Base-by-base conservation (phyloP, 2,888 invertebrate species). In the Caenorhabditis virilis region DNA sequence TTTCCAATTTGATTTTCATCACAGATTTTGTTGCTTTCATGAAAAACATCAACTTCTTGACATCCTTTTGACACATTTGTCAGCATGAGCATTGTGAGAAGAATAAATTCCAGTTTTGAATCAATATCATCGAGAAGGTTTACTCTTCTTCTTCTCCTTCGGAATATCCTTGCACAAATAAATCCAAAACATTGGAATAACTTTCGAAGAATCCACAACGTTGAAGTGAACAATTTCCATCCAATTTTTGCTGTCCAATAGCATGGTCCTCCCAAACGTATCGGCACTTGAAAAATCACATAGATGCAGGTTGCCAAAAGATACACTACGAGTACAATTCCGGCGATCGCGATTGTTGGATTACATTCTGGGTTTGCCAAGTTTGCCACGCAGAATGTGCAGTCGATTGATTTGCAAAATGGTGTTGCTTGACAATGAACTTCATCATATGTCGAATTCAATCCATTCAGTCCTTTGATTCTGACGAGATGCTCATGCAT, bases 301-400 rank as follows among this genome's bases (percentile, higher is more conserved):
- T 57, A 50, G 16, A 35, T 6, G 2, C 26, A 2, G n/a, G 33
- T 36, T 2, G 35, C 2, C 2, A 49, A 20, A 1, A 33, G 7
- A 16, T 50, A 61, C 16, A 56, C 6, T 1, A 23, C 9, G 6
- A 43, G 1, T 11, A 22, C 36, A 5, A 26, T 5, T 33, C 42
- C 55, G 15, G 20, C 18, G 11, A 50, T 56, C 15, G 61, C 50
- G 30, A 18, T 27, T 20, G 3, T 22, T 45, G 56, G 55, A 46
- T 33, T 39, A 30, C 61, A 61, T 43, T 53, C 53, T 15, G 53
- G 59, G n/a, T 59, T 53, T 7, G 27, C 22, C 7, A 59, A 11
- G 11, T 42, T 26, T 9, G 35, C 38, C 38, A 18, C 3, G 39
- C 59, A 59, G 11, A 43, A 46, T 6, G 46, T 59, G 47, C 59